phyloP scores from a whole-genome alignment of 1,140 invertebrate genomes.

The Ectropis grisescens region DNA sequence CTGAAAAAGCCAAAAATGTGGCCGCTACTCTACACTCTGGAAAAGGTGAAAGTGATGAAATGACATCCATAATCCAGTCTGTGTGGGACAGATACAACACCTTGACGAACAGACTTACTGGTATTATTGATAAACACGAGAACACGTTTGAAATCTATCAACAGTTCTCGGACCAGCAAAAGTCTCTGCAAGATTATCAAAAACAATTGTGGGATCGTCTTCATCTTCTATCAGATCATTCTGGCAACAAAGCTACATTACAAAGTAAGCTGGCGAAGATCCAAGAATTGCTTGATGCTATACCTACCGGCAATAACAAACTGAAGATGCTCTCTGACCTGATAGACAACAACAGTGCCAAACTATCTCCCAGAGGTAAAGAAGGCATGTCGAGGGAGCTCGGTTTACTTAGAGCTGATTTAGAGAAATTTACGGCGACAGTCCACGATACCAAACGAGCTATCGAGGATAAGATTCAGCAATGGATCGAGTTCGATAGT shows the following conservation, averaged over 20 bases:
- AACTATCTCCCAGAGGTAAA: slow-evolving; percentile 80
- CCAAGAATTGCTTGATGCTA: slow-evolving; percentile 81
- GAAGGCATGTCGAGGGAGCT: slow-evolving; percentile 87
- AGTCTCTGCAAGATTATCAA: slow-evolving; percentile 87
- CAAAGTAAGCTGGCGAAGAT: slow-evolving; percentile 82
- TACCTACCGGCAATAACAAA: slow-evolving; percentile 80
- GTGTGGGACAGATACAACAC: slow-evolving; percentile 84
- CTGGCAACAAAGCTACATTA: slow-evolving; percentile 83
- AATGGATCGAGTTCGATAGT: slow-evolving; percentile 93
- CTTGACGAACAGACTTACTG: slow-evolving; percentile 67
- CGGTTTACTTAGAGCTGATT: slow-evolving; percentile 80
- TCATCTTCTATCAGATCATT: slow-evolving; percentile 82
- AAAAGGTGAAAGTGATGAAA: slow-evolving; percentile 73
- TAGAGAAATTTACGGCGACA: slow-evolving; percentile 84
- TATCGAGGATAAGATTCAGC: slow-evolving; percentile 87
- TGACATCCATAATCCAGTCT: slow-evolving; percentile 77
- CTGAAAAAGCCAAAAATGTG: slow-evolving; percentile 85
- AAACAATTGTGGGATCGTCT: slow-evolving; percentile 90
- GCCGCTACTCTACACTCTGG: slow-evolving; percentile 71
- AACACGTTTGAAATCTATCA: slow-evolving; percentile 83
- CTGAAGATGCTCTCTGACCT: slow-evolving; percentile 79
- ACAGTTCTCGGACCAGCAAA: slow-evolving; percentile 87
- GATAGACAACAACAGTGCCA: slow-evolving; percentile 74
- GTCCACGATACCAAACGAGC: slow-evolving; percentile 82
- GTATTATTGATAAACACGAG: slow-evolving; percentile 75